Percentiles rank a stretch among this genome's conserved stretches.
Conservation (phyloP, 2,888 invertebrate species). For the Kryphioiulus occultus region DNA sequence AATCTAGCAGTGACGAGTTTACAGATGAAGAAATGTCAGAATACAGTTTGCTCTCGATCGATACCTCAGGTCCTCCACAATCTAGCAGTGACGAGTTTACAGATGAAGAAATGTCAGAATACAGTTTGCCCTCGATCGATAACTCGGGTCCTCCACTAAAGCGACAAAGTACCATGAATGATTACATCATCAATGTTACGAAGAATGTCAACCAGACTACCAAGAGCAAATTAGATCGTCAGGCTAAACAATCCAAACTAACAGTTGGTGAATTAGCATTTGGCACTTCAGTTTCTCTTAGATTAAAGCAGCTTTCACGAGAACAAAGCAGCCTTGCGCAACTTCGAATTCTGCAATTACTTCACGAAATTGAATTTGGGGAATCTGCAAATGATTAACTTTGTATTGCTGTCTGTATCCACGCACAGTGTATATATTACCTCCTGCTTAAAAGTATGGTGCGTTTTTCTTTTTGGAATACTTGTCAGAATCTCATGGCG, state of each 20-base stretch:
- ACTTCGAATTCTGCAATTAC: not conserved
- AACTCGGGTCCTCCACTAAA: not conserved
- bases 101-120: not conserved
- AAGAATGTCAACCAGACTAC: not conserved
- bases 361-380: not conserved
- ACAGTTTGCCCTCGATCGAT: not conserved
- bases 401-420: no score
- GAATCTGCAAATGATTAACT: no score
- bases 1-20: not conserved
- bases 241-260: not conserved
- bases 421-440: no score
- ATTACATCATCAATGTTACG: not conserved
- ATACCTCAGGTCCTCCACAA: not conserved
- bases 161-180: not conserved
- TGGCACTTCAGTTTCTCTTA: not conserved
- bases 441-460: no score
- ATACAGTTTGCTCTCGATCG: not conserved
- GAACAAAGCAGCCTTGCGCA: not conserved
- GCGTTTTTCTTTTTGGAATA: no score
- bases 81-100: not conserved
- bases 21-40: not conserved
- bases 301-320: not conserved
- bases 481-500: no score
- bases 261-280: not conserved
- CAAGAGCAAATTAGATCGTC: not conserved